Evolutionary conservation across 2,888 invertebrate species (phyloP).

Genomic region (Drosophila prostipennis): DNA sequence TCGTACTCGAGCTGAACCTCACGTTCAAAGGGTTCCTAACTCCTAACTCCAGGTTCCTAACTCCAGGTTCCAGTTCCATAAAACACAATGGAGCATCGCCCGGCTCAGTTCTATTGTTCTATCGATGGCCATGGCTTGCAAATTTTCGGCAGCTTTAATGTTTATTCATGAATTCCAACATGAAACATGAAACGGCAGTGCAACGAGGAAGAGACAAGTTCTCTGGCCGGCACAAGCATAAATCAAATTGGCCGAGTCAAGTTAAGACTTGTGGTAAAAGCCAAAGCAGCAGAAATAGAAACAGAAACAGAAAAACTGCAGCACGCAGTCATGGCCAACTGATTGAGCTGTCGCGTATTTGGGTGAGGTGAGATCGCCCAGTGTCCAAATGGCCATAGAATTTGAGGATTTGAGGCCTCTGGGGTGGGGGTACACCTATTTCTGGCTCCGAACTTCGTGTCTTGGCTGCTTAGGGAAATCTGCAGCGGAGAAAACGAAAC

Average conservation of each 20-base stretch:
- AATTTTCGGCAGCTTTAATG: constrained; percentile 75
- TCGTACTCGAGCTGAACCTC: constrained; percentile 66
- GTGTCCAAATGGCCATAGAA: constrained; percentile 56
- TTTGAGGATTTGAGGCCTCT: constrained; percentile 1
- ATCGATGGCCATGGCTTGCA: constrained; percentile 46
- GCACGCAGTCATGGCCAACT: constrained; percentile 77
- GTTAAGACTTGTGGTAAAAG: constrained; percentile 8
- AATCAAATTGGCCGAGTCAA: constrained; percentile 67
- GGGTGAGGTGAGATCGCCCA: constrained; percentile 70
- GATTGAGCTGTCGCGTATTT: constrained; percentile 78
- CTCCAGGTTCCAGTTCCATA: constrained; percentile 62
- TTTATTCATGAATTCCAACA: constrained; percentile 77
- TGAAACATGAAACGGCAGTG: constrained; percentile 75
- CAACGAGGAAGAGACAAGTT: constrained; percentile 69
- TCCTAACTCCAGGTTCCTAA: not conserved
- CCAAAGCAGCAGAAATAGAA: constrained; percentile 5
- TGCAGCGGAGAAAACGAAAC: constrained; percentile 44
- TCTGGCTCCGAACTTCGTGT: constrained; percentile 58
- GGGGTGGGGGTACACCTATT: constrained; percentile 29
- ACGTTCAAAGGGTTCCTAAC: constrained; percentile 51
- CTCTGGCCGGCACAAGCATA: constrained; percentile 52
- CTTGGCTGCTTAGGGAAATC: constrained; percentile 49
- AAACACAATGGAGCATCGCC: constrained; percentile 74
- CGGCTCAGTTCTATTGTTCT: constrained; percentile 70
- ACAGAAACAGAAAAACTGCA: constrained; percentile 24